Percentiles rank a stretch among this genome's conserved stretches.
phyloP scores from a whole-genome alignment of 2,797 vertebrate species.

The Bradypodion pumilum region DNA sequence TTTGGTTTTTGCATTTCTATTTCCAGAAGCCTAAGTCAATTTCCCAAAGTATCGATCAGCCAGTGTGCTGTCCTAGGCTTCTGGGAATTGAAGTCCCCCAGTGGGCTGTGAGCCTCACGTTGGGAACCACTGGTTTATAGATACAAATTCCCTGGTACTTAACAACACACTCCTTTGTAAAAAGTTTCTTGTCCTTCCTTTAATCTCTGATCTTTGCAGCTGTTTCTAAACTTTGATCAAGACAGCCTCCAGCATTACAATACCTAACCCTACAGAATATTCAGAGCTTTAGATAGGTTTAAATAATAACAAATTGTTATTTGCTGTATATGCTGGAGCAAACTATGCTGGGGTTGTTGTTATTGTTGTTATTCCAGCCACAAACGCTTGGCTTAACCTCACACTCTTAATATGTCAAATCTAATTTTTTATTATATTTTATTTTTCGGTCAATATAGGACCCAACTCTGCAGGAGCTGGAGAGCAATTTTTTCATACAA shows the following conservation, averaged over 20 bases:
- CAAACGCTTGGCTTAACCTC: neutral
- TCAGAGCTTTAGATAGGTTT: neutral
- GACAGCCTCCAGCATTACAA: constrained; percentile 37
- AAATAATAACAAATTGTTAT: too few species aligned
- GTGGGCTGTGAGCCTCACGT: too few species aligned
- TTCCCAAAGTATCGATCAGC: too few species aligned
- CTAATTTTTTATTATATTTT: neutral
- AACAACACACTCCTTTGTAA: neutral
- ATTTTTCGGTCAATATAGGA: constrained; percentile 77
- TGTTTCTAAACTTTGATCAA: constrained; percentile 58
- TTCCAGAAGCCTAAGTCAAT: too few species aligned
- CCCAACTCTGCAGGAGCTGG: constrained; percentile 88
- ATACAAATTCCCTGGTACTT: constrained; percentile 4
- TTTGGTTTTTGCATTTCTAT: too few species aligned
- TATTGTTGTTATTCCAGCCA: neutral
- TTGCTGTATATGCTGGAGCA: neutral
- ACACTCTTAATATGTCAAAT: neutral
- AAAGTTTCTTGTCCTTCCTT: constrained; percentile 22
- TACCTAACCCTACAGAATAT: neutral
- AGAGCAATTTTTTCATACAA: constrained; percentile 91
- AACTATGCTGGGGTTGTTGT: neutral
- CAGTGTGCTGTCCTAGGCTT: too few species aligned
- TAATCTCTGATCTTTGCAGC: constrained; percentile 43
- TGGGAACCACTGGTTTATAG: too few species aligned
- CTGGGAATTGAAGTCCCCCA: too few species aligned